Percentiles rank a stretch among this genome's conserved stretches.
These are phyloP conservation scores for Microctenopoma steveboyesi DNA, from an alignment of 2,797 vertebrate species.

Conservation along the genomic window DNA sequence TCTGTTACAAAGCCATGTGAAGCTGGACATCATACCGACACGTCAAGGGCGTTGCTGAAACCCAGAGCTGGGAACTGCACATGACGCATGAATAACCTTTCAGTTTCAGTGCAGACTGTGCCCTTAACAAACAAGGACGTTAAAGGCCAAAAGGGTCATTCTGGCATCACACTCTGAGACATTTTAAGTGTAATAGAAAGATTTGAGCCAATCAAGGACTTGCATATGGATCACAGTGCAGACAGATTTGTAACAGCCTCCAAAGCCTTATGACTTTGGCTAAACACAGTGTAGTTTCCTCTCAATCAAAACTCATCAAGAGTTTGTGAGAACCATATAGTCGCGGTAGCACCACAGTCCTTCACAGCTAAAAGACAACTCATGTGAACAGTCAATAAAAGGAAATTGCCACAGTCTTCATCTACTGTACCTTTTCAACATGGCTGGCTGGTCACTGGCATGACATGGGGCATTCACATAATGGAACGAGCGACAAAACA, in stretches of 20 bases:
- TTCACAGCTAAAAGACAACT: conserved; percentile 17
- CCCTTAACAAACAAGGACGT: conserved; percentile 48
- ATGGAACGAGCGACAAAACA: conserved; percentile 19
- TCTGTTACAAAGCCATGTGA: conserved; percentile 56
- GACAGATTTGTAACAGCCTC: conserved; percentile 67
- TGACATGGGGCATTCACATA: conserved; percentile 23
- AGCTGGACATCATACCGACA: conserved; percentile 55
- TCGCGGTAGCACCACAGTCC: not conserved
- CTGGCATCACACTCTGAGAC: conserved; percentile 96
- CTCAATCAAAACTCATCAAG: conserved; percentile 21
- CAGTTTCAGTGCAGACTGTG: conserved; percentile 48
- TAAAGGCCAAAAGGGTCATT: conserved; percentile 79
- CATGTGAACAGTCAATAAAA: conserved; percentile 17
- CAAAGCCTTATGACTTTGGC: conserved; percentile 28
- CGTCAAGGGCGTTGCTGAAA: conserved; percentile 39
- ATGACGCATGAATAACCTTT: conserved; percentile 41
- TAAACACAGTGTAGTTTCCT: conserved; percentile 28
- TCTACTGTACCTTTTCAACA: conserved; percentile 32
- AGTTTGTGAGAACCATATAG: conserved; percentile 14
- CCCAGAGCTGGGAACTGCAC: conserved; percentile 53
- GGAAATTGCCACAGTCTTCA: conserved; percentile 18
- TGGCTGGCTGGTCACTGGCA: conserved; percentile 61
- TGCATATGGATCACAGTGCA: conserved; percentile 95
- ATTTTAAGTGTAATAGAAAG: not conserved
- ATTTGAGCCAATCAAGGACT: conserved; percentile 52